A percentile compares a stretch with the other conserved stretches of the same genome.
These are phyloP conservation scores for Peromyscus leucopus DNA, from an alignment of 2,113 vertebrate species.

Conservation along the genomic window DNA sequence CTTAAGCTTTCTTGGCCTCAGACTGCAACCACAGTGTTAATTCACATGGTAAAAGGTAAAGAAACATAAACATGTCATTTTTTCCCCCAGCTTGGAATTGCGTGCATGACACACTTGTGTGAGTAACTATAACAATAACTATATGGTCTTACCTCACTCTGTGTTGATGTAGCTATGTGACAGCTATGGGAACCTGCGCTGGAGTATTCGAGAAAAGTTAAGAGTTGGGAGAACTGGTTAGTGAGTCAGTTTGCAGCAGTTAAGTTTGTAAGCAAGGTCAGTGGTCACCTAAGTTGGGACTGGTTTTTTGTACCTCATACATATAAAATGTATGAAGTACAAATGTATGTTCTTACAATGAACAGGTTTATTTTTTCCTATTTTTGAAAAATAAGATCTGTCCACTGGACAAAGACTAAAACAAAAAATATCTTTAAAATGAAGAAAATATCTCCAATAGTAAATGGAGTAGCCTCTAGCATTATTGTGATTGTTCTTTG, in stretches of 20 bases:
- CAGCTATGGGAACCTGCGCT: background rate
- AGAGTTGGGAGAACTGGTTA: background rate
- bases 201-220: background rate
- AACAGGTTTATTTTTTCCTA: background rate
- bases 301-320: background rate
- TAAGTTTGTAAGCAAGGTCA: background rate
- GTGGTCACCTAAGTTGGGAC: background rate
- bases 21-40: background rate
- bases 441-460: background rate
- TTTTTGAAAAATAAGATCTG: background rate
- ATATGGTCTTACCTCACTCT: background rate
- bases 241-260: background rate
- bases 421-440: background rate
- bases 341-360: background rate
- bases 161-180: background rate
- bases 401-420: constrained; percentile 33
- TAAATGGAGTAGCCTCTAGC: background rate
- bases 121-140: background rate
- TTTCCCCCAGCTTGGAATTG: background rate
- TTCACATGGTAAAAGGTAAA: background rate
- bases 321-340: background rate
- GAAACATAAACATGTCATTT: constrained; percentile 21
- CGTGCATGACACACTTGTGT: background rate
- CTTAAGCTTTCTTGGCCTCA: background rate
- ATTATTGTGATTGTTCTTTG: background rate